These are phyloP conservation scores for Sphaerodactylus townsendi DNA, from an alignment of 2,113 vertebrate genomes.

Conservation along the genomic window DNA sequence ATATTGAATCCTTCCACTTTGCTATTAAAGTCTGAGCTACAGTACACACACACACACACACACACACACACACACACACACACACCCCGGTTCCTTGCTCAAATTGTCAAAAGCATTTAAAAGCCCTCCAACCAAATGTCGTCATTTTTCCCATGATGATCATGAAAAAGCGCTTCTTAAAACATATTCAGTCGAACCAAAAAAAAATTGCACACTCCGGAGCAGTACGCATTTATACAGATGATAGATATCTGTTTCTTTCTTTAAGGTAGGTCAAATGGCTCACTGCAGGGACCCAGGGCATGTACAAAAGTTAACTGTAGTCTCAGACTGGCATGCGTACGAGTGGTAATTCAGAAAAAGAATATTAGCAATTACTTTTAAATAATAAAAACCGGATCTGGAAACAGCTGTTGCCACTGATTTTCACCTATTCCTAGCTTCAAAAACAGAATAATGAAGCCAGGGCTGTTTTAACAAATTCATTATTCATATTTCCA, in stretches of 20 bases:
- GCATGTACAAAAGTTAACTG: constrained; percentile 25
- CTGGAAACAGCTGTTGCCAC: constrained; percentile 52
- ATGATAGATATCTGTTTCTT: constrained; percentile 55
- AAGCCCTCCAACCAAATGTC: constrained; percentile 58
- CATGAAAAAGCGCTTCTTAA: constrained; percentile 64
- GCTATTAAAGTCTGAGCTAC: constrained; percentile 51
- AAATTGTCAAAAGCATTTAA: constrained; percentile 43
- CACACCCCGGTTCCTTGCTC: constrained; percentile 4
- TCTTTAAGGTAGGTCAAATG: constrained; percentile 54
- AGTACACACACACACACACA: neutral
- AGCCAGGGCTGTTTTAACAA: constrained; percentile 56
- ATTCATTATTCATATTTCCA: constrained; percentile 67
- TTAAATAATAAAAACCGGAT: constrained; percentile 8
- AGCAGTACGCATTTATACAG: constrained; percentile 57
- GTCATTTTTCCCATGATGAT: constrained; percentile 64
- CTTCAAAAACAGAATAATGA: constrained; percentile 42
- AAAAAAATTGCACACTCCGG: constrained; percentile 53
- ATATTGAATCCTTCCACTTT: constrained; percentile 61
- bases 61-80: too few species aligned
- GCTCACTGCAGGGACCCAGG: constrained; percentile 37
- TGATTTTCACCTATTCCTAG: constrained; percentile 52
- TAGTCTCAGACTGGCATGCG: neutral
- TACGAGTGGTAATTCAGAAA: constrained; percentile 25
- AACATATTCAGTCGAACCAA: constrained; percentile 6
- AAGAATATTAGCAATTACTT: constrained; percentile 51